Base-by-base conservation (phyloP, 2,888 invertebrate species). In the Ferdinandea cuprea region DNA sequence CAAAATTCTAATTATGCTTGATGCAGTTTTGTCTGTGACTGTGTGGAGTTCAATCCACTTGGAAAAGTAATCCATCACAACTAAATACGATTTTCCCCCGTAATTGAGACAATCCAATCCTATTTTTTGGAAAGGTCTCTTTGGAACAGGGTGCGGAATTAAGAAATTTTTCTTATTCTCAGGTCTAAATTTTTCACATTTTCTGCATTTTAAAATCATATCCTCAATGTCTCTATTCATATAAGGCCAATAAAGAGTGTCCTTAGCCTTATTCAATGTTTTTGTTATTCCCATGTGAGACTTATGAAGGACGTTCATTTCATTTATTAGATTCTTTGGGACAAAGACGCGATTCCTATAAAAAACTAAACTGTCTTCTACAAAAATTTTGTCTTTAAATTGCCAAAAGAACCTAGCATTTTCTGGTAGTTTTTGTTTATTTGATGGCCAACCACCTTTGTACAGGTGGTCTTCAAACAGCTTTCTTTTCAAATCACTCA, bases 21-120 rank as follows among this genome's bases (percentile, higher is more conserved):
- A n/a, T n/a, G n/a, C n/a, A n/a, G n/a, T n/a, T n/a, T n/a, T n/a
- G n/a, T n/a, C n/a, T n/a, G n/a, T n/a, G n/a, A n/a, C n/a, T n/a
- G n/a, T n/a, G n/a, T n/a, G n/a, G n/a, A n/a, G n/a, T 61, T 48
- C 56, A 5, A 78, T 69, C 63, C 61, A 69, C 46, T 69, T 77
- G 3, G 69, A 77, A 63, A 52, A 69, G 9, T 63, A 77, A 30
- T 63, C 48, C 1, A 77, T 65, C 1, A 44, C 77, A 25, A 61
- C 61, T 6, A 69, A 54, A 35, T 61, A 77, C 11, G 52, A 69
- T 44, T 54, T 63, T 5, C 63, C 46, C 8, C 32, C 63, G 48
- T 13, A 77, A 21, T 76, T 61, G 6, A 68, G 32, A 32, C 58
- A 68, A 54, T 77, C 69, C 25, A 69, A 17, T 37, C 58, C 54